A percentile compares a stretch with the other conserved stretches of the same genome.
Conservation (phyloP, 2,888 invertebrate species). For the Rhagonycha lutea region DNA sequence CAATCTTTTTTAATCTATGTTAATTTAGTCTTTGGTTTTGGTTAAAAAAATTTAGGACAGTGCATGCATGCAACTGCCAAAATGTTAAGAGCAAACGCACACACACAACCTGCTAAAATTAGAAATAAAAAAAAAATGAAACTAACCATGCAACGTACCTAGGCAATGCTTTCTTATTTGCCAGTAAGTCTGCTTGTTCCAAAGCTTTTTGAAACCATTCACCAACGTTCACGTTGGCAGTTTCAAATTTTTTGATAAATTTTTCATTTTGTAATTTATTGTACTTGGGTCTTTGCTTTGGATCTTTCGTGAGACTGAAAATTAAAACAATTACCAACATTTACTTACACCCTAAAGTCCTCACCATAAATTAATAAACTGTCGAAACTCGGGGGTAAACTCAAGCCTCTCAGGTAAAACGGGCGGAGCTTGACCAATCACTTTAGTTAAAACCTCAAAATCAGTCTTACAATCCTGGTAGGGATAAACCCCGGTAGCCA, state of each 20-base stretch:
- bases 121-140: conserved; percentile 31
- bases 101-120: not conserved
- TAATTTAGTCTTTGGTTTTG: not conserved
- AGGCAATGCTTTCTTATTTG: conserved; percentile 54
- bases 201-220: conserved; percentile 80
- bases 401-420: conserved; percentile 75
- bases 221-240: conserved; percentile 72
- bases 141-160: conserved; percentile 58
- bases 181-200: conserved; percentile 53
- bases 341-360: not conserved
- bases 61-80: not conserved
- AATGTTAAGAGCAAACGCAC: not conserved
- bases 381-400: conserved; percentile 85
- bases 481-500: conserved; percentile 95
- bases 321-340: conserved; percentile 22
- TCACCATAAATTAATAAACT: conserved; percentile 90
- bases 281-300: conserved; percentile 92
- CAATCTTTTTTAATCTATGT: not conserved
- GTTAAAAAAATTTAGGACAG: not conserved
- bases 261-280: conserved; percentile 85
- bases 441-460: conserved; percentile 94
- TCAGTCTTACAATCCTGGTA: conserved; percentile 94
- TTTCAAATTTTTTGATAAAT: conserved; percentile 83
- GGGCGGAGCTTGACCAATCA: conserved; percentile 86
- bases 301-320: conserved; percentile 90